These are phyloP conservation scores for Drosophila eohydei DNA, from an alignment of 2,888 invertebrate species.

Conservation along the genomic window DNA sequence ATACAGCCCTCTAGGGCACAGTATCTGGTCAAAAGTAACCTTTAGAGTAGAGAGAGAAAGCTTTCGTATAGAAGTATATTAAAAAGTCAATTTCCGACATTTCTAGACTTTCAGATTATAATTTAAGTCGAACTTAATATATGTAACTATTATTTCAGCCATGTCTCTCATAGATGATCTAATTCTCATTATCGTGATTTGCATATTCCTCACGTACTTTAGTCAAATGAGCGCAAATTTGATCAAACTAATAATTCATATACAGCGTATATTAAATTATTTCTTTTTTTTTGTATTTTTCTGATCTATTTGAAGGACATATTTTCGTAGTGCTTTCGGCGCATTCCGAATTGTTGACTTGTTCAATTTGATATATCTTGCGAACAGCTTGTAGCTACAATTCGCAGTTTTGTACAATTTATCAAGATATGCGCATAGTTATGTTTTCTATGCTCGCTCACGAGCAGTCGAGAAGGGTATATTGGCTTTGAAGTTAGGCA, in stretches of 20 bases:
- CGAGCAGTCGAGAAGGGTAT: neutral
- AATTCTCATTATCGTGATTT: neutral
- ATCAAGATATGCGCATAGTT: conserved; percentile 24
- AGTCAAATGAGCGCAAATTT: neutral
- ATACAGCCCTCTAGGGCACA: neutral
- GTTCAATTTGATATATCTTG: conserved; percentile 24
- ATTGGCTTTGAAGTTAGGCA: neutral
- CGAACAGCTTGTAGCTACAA: conserved; percentile 16
- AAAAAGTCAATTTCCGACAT: neutral
- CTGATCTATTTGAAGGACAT: conserved; percentile 27
- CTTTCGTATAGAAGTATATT: neutral
- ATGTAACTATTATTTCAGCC: neutral
- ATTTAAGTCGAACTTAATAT: neutral
- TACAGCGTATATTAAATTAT: conserved; percentile 2
- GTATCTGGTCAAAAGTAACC: neutral
- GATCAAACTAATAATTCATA: conserved; percentile 1
- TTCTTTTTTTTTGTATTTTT: neutral
- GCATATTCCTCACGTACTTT: neutral
- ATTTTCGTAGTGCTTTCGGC: conserved; percentile 5
- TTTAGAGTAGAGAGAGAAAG: neutral
- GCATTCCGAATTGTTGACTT: conserved; percentile 23
- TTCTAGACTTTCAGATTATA: neutral
- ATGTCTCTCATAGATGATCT: neutral
- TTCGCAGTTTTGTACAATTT: conserved; percentile 20
- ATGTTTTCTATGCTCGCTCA: neutral